Conservation (phyloP, 2,888 invertebrate genomes). For the Campoletis raptor region DNA sequence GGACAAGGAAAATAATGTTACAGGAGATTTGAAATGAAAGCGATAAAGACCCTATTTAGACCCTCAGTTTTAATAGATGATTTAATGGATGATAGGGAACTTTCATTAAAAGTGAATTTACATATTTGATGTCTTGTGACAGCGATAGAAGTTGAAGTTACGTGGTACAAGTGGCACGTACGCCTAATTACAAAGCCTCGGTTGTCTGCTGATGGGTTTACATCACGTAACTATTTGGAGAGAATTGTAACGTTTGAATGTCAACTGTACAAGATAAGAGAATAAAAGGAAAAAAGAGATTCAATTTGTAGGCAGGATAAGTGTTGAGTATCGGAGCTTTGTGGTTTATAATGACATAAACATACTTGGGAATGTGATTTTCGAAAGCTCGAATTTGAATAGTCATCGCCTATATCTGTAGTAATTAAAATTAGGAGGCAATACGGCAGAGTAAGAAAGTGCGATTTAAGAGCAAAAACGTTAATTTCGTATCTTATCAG, state of each 20-base stretch:
- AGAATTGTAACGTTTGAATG: slow-evolving; percentile 40
- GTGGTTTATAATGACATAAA: slow-evolving; percentile 19
- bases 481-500: not conserved
- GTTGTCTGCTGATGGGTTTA: not conserved
- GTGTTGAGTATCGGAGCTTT: not conserved
- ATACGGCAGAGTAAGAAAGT: not conserved
- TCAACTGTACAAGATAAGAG: not conserved
- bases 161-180: not conserved
- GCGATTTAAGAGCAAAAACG: not conserved
- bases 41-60: not conserved
- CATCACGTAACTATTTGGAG: not conserved
- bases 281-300: not conserved
- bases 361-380: slow-evolving; percentile 16
- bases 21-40: not conserved
- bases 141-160: not conserved
- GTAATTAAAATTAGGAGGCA: slow-evolving; percentile 33
- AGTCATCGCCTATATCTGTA: slow-evolving; percentile 38
- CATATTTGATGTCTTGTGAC: slow-evolving; percentile 5
- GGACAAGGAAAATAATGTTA: not conserved
- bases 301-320: slow-evolving; percentile 42
- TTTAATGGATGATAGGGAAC: slow-evolving; percentile 35
- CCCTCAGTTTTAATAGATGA: not conserved
- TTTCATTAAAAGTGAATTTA: slow-evolving; percentile 42
- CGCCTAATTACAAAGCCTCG: not conserved
- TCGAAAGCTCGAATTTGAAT: slow-evolving; percentile 54